Percentiles rank a stretch among this genome's conserved stretches.
Evolutionary conservation across 1,140 invertebrate genomes (phyloP).

Genomic region (Drosophila saltans): DNA sequence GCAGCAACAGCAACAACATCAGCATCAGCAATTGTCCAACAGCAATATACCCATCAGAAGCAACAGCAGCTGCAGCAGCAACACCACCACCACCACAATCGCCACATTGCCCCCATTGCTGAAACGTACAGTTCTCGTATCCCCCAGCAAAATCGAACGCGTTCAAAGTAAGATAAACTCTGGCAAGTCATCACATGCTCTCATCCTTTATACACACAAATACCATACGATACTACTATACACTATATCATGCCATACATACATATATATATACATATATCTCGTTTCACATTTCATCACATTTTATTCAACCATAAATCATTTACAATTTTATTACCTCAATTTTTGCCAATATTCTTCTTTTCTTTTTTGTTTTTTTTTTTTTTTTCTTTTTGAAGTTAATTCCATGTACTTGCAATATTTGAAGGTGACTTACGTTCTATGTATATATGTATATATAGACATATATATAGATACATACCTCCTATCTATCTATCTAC

Average conservation of each 20-base stretch:
- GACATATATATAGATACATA: background rate
- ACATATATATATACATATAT: constrained; percentile 12
- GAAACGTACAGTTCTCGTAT: constrained; percentile 53
- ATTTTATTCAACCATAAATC: constrained; percentile 41
- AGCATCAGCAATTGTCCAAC: background rate
- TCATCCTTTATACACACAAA: constrained; percentile 8
- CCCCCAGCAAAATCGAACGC: constrained; percentile 56
- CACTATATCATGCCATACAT: constrained; percentile 9
- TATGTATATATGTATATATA: background rate
- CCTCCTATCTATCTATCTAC: background rate
- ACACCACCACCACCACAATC: background rate
- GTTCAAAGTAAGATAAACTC: constrained; percentile 73
- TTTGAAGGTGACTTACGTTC: constrained; percentile 31
- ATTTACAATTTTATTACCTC: constrained; percentile 49
- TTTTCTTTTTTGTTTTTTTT: background rate
- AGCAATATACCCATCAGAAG: constrained; percentile 22
- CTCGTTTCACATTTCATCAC: constrained; percentile 16
- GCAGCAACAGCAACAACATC: constrained; percentile 21
- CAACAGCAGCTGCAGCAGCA: constrained; percentile 15
- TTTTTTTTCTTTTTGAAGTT: constrained; percentile 31
- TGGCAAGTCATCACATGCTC: constrained; percentile 51
- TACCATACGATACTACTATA: background rate
- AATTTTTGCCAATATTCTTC: background rate
- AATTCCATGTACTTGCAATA: constrained; percentile 34
- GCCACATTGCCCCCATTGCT: constrained; percentile 38